Conservation (phyloP, 2,113 vertebrate species). For the Carassius gibelio region DNA sequence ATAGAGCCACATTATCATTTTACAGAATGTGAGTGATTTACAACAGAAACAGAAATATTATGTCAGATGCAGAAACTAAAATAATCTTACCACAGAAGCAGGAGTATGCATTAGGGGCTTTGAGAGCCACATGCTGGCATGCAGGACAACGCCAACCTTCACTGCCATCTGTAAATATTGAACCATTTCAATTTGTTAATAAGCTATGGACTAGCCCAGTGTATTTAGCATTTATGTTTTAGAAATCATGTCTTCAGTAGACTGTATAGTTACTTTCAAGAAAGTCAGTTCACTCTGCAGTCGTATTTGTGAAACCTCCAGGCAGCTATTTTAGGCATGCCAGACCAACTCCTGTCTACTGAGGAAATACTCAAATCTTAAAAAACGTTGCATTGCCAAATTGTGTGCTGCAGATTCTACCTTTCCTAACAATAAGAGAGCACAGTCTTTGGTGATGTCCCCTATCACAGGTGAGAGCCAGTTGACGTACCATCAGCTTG, state of each 20-base stretch:
- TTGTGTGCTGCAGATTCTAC: no score
- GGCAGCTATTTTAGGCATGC: background rate
- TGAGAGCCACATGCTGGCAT: constrained; percentile 90
- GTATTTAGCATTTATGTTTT: background rate
- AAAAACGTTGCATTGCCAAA: background rate
- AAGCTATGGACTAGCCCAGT: background rate
- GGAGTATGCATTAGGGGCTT: constrained; percentile 84
- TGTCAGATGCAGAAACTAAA: background rate
- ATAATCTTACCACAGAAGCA: constrained; percentile 93
- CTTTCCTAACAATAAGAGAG: background rate
- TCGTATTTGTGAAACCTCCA: background rate
- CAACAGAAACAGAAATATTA: background rate
- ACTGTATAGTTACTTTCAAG: background rate
- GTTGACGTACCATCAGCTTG: constrained; percentile 85
- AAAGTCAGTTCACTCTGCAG: background rate
- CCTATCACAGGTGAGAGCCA: background rate
- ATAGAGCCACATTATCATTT: background rate
- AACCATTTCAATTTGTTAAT: background rate
- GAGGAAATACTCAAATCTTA: background rate
- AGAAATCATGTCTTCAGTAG: background rate
- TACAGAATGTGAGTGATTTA: background rate
- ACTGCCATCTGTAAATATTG: constrained; percentile 79
- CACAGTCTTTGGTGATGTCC: background rate
- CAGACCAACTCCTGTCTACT: background rate
- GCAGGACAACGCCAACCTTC: constrained; percentile 97